Percentiles rank a stretch among this genome's conserved stretches.
phyloP scores from a whole-genome alignment of 2,113 vertebrate species.

The Psittacara wagleri region DNA sequence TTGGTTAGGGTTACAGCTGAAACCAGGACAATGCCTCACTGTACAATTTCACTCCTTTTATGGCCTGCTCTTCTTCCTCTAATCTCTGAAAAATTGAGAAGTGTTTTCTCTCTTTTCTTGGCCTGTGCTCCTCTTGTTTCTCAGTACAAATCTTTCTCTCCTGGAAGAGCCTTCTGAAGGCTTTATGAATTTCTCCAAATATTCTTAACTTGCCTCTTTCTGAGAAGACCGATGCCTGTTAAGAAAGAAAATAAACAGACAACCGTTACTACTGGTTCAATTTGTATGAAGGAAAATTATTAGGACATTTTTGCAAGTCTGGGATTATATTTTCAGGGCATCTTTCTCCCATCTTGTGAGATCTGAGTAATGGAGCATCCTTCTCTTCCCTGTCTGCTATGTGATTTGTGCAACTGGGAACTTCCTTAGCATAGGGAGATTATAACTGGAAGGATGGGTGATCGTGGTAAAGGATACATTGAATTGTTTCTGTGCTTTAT shows the following conservation, averaged over 20 bases:
- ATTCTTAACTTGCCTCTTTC: not conserved
- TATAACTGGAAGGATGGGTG: not conserved
- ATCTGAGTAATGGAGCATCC: not conserved
- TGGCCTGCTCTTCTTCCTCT: not conserved
- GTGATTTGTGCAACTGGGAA: not conserved
- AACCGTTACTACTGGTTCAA: not conserved
- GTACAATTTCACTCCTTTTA: not conserved
- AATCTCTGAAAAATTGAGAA: not conserved
- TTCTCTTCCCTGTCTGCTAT: not conserved
- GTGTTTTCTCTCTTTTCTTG: not conserved
- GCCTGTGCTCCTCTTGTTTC: not conserved
- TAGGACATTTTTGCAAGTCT: not conserved
- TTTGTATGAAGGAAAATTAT: not conserved
- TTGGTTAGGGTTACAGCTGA: not conserved
- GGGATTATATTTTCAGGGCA: not conserved
- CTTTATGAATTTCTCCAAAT: not conserved
- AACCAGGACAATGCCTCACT: not conserved
- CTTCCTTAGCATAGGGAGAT: not conserved
- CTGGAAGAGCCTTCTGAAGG: not conserved
- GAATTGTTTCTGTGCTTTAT: not conserved
- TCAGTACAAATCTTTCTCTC: not conserved
- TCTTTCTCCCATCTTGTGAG: not conserved
- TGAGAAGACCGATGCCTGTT: not conserved
- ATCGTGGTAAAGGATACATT: not conserved
- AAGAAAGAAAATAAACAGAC: not conserved